Base-by-base conservation (phyloP, 2,888 invertebrate genomes). In the Thysanoteuthis rhombus region DNA sequence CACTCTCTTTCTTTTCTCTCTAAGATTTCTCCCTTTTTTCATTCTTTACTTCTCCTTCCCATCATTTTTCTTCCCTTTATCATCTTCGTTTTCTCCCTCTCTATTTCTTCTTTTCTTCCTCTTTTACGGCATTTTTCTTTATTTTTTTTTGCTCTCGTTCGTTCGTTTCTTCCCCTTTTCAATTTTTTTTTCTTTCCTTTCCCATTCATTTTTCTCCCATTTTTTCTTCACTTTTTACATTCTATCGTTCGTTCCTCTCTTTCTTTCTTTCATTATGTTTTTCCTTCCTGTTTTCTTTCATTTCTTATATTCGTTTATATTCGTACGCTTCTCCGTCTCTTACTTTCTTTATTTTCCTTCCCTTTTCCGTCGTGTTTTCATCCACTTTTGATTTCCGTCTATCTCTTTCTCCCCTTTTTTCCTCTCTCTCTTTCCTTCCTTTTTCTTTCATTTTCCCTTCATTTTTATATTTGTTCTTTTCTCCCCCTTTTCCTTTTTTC, bases 131-230 rank as follows among this genome's bases (percentile, higher is more conserved):
- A 2, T 25, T 19, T 25, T 22, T 19, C 25, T 28, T 22, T 25
- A 0, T 58, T 25, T 58, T 2, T 58, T 0, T 25, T 25, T 58
- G 22, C 6, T 22, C 1, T n/a, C 8, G 6, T 32, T 12, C n/a
- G 0, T 32, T n/a, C 8, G 10, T 75, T 10, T 16, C 1, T 75
- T 75, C 8, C 10, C 10, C 12, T 32, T 1, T 75, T 32, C n/a
- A 8, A 12, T 32, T 8, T n/a, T 5, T 75, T 75, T 6, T 8
- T 75, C 8, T 75, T 8, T n/a, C 8, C 10, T 8, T n/a, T n/a
- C n/a, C 32, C 10, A 0, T 6, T 32, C 8, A 10, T 8, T 32
- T 8, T n/a, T 1, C 1, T 32, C 10, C n/a, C n/a, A 0, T 32
- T 12, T 5, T 10, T 75, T n/a, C 8, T n/a, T 8, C n/a, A 8